These are phyloP conservation scores for Thyatira batis DNA, from an alignment of 2,888 invertebrate genomes.

Conservation along the genomic window DNA sequence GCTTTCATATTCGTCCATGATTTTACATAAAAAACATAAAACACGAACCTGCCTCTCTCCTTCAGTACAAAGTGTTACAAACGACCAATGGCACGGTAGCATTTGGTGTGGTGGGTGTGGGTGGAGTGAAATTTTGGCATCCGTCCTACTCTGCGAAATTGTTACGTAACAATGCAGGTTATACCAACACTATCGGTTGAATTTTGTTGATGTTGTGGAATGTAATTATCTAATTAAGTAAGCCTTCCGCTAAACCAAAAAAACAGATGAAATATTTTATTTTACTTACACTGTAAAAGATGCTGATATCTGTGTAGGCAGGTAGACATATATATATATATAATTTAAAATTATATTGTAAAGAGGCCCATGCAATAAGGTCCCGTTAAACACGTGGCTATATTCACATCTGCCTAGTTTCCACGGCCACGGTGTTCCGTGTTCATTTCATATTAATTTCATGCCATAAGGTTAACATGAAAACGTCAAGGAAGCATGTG, in stretches of 20 bases:
- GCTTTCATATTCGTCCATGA: not conserved
- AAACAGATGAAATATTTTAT: too few relatives aligned
- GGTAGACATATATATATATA: too few relatives aligned
- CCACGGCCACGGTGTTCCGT: slow-evolving; percentile 16
- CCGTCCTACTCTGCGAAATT: slow-evolving; percentile 64
- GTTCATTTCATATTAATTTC: slow-evolving; percentile 21
- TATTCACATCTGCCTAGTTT: slow-evolving; percentile 14
- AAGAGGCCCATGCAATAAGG: not conserved
- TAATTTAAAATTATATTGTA: slow-evolving; percentile 8
- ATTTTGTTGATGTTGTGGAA: slow-evolving; percentile 36
- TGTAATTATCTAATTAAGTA: slow-evolving; percentile 15
- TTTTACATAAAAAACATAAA: not conserved
- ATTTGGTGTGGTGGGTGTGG: slow-evolving; percentile 31
- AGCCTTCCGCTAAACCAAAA: not conserved
- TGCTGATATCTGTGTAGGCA: too few relatives aligned
- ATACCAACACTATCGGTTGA: slow-evolving; percentile 39
- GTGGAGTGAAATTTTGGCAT: slow-evolving; percentile 68
- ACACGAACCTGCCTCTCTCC: not conserved
- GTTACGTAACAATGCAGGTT: slow-evolving; percentile 76
- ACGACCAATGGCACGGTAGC: slow-evolving; percentile 23
- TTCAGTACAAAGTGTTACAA: slow-evolving; percentile 10
- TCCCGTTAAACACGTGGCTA: slow-evolving; percentile 19
- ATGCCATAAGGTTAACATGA: slow-evolving; percentile 32
- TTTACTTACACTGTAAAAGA: too few relatives aligned
- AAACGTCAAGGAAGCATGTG: slow-evolving; percentile 31